These are phyloP conservation scores for Thecocarcelia acutangulata DNA, from an alignment of 2,888 invertebrate genomes.

Conservation along the genomic window DNA sequence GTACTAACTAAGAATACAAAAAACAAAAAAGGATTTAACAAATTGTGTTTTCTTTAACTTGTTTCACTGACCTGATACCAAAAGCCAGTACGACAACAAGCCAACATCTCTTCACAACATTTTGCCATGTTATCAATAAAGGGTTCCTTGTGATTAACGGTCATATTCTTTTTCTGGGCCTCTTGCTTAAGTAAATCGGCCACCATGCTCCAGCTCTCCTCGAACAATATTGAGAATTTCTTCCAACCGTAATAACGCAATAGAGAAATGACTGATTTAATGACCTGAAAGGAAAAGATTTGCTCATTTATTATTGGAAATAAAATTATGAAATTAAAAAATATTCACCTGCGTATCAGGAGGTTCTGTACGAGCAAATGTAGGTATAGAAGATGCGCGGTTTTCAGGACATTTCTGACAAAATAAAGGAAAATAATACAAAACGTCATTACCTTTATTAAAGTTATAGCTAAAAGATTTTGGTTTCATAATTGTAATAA, in stretches of 20 bases:
- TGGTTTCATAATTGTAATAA: neutral
- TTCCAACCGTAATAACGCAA: constrained; percentile 96
- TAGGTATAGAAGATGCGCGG: constrained; percentile 91
- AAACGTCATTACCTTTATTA: neutral
- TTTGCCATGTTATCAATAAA: constrained; percentile 86
- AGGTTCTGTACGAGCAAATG: constrained; percentile 96
- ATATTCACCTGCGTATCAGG: constrained; percentile 91
- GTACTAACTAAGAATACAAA: constrained; percentile 79
- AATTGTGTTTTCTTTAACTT: neutral
- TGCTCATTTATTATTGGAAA: too few relatives aligned
- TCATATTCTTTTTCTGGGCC: constrained; percentile 89
- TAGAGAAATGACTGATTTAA: constrained; percentile 95
- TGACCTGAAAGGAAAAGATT: constrained; percentile 85
- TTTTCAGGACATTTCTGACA: constrained; percentile 97
- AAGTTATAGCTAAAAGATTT: neutral
- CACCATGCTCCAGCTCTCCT: constrained; percentile 90
- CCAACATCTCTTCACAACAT: constrained; percentile 89
- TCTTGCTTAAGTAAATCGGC: constrained; percentile 90
- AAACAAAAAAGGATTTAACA: neutral
- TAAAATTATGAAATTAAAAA: neutral
- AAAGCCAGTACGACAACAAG: constrained; percentile 89
- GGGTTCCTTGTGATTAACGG: constrained; percentile 89
- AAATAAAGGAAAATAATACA: constrained; percentile 76
- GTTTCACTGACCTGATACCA: constrained; percentile 87
- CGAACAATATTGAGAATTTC: constrained; percentile 94